Conservation (phyloP, 1,140 invertebrate species). For the Samia ricini region DNA sequence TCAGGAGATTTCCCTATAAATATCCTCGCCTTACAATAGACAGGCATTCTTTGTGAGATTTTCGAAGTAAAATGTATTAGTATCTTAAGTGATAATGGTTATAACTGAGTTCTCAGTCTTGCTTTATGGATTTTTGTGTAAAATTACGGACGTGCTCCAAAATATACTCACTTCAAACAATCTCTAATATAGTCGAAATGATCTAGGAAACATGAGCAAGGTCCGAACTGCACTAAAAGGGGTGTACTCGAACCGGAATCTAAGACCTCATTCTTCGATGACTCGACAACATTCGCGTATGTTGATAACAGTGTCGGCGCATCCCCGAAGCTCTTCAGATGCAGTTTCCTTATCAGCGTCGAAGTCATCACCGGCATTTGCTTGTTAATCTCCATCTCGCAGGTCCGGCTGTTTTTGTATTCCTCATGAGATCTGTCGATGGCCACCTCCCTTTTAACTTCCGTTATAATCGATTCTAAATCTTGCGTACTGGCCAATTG, state of each 20-base stretch:
- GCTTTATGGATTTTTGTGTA: no score
- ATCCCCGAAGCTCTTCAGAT: conserved; percentile 35
- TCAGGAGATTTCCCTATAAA: no score
- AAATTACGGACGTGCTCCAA: not conserved
- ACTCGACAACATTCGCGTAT: not conserved
- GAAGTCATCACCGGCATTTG: conserved; percentile 57
- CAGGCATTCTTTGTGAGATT: no score
- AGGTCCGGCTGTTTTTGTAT: conserved; percentile 34
- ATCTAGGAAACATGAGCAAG: conserved; percentile 46
- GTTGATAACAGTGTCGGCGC: not conserved
- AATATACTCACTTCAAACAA: conserved; percentile 44
- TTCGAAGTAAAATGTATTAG: no score
- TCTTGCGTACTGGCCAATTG: conserved; percentile 35
- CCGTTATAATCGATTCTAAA: conserved; percentile 51
- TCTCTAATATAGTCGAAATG: conserved; percentile 49
- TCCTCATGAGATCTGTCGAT: conserved; percentile 39
- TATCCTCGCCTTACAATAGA: no score
- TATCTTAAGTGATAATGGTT: no score
- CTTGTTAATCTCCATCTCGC: conserved; percentile 43
- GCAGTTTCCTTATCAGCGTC: conserved; percentile 52
- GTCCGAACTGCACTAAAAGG: conserved; percentile 29
- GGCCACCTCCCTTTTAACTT: conserved; percentile 53
- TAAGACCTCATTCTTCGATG: conserved; percentile 24
- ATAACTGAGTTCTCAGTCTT: no score
- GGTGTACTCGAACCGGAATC: conserved; percentile 29